Percentiles rank a stretch among this genome's conserved stretches.
phyloP scores from a whole-genome alignment of 1,140 invertebrate genomes.

The Chelonus insularis region DNA sequence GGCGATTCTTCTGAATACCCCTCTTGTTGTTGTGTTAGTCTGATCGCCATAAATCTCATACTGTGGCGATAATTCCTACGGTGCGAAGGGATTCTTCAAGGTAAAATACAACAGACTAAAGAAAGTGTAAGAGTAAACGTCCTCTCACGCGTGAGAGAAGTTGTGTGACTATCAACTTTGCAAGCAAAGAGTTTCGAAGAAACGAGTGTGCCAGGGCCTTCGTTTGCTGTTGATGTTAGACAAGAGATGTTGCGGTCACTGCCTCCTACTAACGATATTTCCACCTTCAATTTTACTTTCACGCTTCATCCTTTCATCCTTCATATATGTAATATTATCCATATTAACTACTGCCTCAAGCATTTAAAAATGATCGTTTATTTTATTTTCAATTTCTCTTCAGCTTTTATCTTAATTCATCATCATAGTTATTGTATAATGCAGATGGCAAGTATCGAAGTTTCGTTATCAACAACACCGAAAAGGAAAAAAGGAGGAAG shows the following conservation, averaged over 20 bases:
- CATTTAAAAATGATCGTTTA: too few relatives aligned
- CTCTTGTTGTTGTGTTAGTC: neutral
- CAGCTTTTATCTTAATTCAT: too few relatives aligned
- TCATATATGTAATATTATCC: too few relatives aligned
- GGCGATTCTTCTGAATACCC: neutral
- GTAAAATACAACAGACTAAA: neutral
- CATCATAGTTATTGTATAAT: slow-evolving; percentile 31
- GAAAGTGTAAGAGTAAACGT: neutral
- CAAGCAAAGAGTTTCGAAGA: neutral
- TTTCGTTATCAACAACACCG: slow-evolving; percentile 72
- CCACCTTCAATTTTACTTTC: slow-evolving; percentile 19
- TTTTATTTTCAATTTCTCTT: slow-evolving; percentile 8
- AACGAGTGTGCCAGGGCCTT: neutral
- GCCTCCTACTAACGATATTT: slow-evolving; percentile 13
- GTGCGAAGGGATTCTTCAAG: neutral
- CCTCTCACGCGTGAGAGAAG: neutral
- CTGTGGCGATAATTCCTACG: neutral
- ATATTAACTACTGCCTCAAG: slow-evolving; percentile 15
- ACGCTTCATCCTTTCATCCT: slow-evolving; percentile 13
- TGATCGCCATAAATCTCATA: slow-evolving; percentile 9
- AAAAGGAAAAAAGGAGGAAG: slow-evolving; percentile 65
- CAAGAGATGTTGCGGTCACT: slow-evolving; percentile 20
- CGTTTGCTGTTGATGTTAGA: neutral
- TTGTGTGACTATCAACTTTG: neutral
- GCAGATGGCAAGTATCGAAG: slow-evolving; percentile 85